These are phyloP conservation scores for Bos taurus DNA, from an alignment of 2,113 vertebrate species.

Conservation along the genomic window ARS-UCD2.0 NC_037328.1:59337001-59337500, in stretches of 20 bases:
- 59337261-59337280: background rate
- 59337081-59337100: background rate
- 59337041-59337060: background rate
- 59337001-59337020: background rate
- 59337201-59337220: background rate
- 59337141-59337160: background rate
- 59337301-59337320: background rate
- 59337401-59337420: background rate
- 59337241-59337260: background rate
- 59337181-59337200: background rate
- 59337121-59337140: background rate
- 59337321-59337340: constrained; percentile 21
- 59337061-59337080: background rate
- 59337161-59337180: background rate
- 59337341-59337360: background rate
- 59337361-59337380: background rate
- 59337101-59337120: background rate
- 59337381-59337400: background rate
- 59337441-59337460: background rate
- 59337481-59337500: background rate
- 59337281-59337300: background rate
- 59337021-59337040: background rate
- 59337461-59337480: background rate
- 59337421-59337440: background rate
- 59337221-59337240: background rate